Evolutionary conservation across 2,113 vertebrate species (phyloP).

Genomic region (Melanerpes formicivorus): DNA sequence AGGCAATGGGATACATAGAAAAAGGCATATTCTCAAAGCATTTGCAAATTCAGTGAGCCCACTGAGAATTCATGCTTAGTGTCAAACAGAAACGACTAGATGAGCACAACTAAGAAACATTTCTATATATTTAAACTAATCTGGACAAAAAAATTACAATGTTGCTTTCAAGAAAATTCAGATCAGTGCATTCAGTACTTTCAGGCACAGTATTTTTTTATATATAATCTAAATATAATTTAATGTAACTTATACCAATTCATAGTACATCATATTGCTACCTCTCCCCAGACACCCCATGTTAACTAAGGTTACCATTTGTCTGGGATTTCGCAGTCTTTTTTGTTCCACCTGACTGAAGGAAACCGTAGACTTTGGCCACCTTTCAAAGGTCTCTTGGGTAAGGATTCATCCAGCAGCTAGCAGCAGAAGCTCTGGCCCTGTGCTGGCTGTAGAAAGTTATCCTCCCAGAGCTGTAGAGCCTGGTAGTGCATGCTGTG

Average conservation of each 20-base stretch:
- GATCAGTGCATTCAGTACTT: not conserved
- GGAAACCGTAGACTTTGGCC: not conserved
- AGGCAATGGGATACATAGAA: not conserved
- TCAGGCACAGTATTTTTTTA: not conserved
- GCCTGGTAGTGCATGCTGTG: accelerated
- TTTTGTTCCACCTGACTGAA: not conserved
- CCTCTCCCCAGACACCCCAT: accelerated
- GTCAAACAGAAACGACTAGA: not conserved
- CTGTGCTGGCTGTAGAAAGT: too few relatives aligned
- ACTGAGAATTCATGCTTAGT: not conserved
- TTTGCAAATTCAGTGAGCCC: not conserved
- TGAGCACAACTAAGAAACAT: not conserved
- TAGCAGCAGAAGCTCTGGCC: not conserved
- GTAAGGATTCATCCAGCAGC: not conserved
- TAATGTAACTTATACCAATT: not conserved
- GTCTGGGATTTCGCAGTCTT: not conserved
- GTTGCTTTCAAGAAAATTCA: not conserved
- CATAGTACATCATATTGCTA: not conserved
- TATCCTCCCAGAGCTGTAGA: not conserved
- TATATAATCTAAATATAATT: not conserved
- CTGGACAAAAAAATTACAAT: not conserved
- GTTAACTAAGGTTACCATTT: not conserved
- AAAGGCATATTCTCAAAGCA: not conserved
- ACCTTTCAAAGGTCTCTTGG: not conserved
- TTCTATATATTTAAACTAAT: not conserved